Percentiles rank a stretch among this genome's conserved stretches.
Conservation (phyloP, 2,797 vertebrate species). For the Mormyrops boulengeri region DNA sequence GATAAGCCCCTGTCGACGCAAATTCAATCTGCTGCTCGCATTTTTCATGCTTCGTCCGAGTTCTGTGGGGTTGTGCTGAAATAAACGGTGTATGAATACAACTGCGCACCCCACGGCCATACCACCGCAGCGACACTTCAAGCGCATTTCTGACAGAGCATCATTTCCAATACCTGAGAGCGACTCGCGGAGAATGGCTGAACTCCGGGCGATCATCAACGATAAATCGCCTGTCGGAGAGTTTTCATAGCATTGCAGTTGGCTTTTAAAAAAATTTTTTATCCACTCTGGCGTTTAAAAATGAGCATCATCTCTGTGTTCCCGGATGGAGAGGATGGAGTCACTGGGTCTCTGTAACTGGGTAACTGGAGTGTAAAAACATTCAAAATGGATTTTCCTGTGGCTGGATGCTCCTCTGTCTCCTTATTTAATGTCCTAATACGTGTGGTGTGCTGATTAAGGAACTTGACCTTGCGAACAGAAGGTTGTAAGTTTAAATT, state of each 20-base stretch:
- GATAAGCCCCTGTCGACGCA: conserved; percentile 14
- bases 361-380: neutral
- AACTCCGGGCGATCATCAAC: neutral
- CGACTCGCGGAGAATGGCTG: neutral
- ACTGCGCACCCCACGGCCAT: neutral
- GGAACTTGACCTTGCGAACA: neutral
- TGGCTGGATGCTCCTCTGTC: neutral
- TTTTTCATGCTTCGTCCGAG: conserved; percentile 37
- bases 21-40: conserved; percentile 33
- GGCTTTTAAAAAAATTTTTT: neutral
- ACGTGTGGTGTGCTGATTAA: neutral
- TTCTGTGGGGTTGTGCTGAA: conserved; percentile 10
- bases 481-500: neutral
- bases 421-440: neutral
- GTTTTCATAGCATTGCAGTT: neutral
- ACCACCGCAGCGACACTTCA: too few species aligned
- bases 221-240: neutral
- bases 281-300: neutral
- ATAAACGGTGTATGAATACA: neutral
- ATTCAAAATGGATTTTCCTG: neutral
- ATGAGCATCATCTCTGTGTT: conserved; percentile 3
- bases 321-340: neutral
- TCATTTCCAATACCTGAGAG: neutral
- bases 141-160: neutral
- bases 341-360: neutral